Percentiles rank a stretch among this genome's conserved stretches.
These are phyloP conservation scores for Hoplostethus mediterraneus DNA, from an alignment of 2,797 vertebrate species.

Conservation along the genomic window DNA sequence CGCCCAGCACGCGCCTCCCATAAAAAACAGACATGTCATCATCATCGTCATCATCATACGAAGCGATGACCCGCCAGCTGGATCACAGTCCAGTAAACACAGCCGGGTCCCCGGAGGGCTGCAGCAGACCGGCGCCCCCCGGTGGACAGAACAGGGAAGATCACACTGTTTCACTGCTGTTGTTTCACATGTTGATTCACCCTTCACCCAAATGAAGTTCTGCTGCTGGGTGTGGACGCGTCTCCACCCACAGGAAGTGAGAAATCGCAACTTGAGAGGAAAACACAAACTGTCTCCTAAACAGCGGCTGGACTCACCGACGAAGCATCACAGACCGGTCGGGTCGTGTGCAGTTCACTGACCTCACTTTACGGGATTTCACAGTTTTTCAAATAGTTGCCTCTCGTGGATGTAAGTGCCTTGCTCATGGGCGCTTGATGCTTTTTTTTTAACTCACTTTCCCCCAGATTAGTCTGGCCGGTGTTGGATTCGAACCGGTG, in stretches of 20 bases:
- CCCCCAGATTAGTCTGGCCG: background rate
- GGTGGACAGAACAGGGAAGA: background rate
- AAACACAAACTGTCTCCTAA: too few relatives aligned
- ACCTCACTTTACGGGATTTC: too few relatives aligned
- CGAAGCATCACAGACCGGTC: too few relatives aligned
- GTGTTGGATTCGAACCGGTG: conserved; percentile 7
- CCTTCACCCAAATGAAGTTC: too few relatives aligned
- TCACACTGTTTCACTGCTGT: too few relatives aligned
- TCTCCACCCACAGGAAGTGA: too few relatives aligned
- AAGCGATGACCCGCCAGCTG: background rate
- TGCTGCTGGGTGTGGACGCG: too few relatives aligned
- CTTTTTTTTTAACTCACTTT: background rate
- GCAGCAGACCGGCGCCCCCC: background rate
- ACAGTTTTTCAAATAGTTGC: background rate
- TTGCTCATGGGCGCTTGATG: background rate
- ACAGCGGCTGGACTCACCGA: too few relatives aligned
- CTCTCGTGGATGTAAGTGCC: conserved; percentile 11
- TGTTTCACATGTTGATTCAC: too few relatives aligned
- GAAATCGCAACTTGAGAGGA: too few relatives aligned
- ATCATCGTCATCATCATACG: background rate
- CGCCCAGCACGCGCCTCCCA: background rate
- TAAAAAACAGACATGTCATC: background rate
- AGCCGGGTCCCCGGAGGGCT: background rate
- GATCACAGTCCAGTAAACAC: background rate
- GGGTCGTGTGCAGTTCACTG: too few relatives aligned